Evolutionary conservation across 2,797 vertebrate species (phyloP).

Genomic region (Valencia hispanica): DNA sequence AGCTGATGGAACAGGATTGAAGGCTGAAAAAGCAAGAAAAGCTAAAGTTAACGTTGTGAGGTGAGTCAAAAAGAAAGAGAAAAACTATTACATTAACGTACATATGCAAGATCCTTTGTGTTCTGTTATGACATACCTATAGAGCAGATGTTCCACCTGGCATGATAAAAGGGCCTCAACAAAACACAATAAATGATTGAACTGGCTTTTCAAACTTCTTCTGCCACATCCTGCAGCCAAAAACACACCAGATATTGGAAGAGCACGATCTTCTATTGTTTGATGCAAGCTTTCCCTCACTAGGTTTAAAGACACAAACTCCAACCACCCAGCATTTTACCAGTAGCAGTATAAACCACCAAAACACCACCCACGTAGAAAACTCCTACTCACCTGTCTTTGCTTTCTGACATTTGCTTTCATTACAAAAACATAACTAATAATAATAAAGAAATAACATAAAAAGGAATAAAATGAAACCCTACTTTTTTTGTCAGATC

Average conservation of each 20-base stretch:
- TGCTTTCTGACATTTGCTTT: conserved; percentile 18
- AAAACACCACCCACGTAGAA: conserved; percentile 24
- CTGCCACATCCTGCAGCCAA: conserved; percentile 11
- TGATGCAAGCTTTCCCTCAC: conserved; percentile 25
- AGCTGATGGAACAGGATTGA: not conserved
- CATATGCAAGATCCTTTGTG: not conserved
- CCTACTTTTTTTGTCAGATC: too few species aligned
- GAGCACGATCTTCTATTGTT: conserved; percentile 26
- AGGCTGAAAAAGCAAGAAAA: not conserved
- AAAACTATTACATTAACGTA: not conserved
- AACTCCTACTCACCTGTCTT: conserved; percentile 29
- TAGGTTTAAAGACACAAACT: conserved; percentile 33
- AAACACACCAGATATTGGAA: conserved; percentile 3
- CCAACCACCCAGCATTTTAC: conserved; percentile 14
- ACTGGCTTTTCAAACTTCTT: conserved; percentile 19
- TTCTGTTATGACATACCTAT: not conserved
- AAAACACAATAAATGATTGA: conserved; percentile 9
- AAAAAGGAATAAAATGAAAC: too few species aligned
- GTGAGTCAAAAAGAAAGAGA: not conserved
- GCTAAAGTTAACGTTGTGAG: not conserved
- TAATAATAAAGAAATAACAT: too few species aligned
- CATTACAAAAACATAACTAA: conserved; percentile 13
- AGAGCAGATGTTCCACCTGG: not conserved
- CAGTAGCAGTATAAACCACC: not conserved
- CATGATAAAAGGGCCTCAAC: conserved; percentile 4